A percentile compares a stretch with the other conserved stretches of the same genome.
phyloP scores from a whole-genome alignment of 2,888 invertebrate genomes.

The Tromatobia lineatoria region DNA sequence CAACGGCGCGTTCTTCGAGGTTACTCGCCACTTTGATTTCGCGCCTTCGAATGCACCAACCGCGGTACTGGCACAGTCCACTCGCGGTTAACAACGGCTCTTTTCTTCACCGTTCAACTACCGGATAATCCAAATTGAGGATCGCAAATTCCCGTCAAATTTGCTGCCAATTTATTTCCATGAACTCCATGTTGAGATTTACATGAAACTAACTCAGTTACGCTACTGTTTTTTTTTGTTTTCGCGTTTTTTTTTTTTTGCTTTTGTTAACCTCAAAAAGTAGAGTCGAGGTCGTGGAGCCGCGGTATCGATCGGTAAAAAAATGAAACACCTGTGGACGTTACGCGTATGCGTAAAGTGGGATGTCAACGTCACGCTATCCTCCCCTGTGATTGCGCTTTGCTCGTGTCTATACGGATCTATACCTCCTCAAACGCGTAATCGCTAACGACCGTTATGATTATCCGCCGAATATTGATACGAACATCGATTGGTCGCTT shows the following conservation, averaged over 20 bases:
- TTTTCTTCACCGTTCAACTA: not conserved
- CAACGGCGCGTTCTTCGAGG: slow-evolving; percentile 50
- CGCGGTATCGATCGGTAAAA: not conserved
- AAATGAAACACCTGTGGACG: slow-evolving; percentile 9
- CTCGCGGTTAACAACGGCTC: slow-evolving; percentile 25
- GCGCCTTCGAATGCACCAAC: slow-evolving; percentile 29
- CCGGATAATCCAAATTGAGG: not conserved
- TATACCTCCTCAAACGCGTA: not conserved
- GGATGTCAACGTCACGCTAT: not conserved
- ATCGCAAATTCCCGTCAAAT: not conserved
- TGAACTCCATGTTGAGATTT: not conserved
- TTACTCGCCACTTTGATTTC: slow-evolving; percentile 48
- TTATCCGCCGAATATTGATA: not conserved
- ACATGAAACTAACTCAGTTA: not conserved
- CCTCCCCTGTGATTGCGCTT: not conserved
- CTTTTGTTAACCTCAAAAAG: not conserved
- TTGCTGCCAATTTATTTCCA: not conserved
- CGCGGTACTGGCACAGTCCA: slow-evolving; percentile 71
- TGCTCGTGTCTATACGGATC: not conserved
- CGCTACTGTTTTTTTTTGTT: not conserved
- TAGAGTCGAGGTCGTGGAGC: not conserved
- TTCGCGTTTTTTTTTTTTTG: not conserved
- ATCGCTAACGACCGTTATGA: not conserved
- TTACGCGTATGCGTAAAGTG: not conserved
- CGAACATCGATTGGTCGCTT: not conserved